Evolutionary conservation across 2,797 vertebrate species (phyloP), one percentile per base, ranked within the genome.

Genomic region (Clarias platycephalus): DNA sequence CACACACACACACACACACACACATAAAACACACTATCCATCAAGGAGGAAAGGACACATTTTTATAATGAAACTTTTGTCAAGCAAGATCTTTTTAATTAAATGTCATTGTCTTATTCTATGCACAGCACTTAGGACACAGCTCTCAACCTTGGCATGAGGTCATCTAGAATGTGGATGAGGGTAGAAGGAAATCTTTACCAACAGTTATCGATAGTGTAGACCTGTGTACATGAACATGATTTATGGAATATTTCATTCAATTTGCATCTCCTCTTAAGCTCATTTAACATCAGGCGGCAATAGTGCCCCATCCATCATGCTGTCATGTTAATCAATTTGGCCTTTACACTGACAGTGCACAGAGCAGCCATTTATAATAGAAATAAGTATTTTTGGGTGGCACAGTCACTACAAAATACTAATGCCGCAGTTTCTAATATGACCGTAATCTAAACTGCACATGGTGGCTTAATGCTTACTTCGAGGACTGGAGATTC

Each of bases 191-290:
- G 26, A 81, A 81, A 24, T 24, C 63, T 55, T 81, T 57, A 34
- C 9, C 49, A 68, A 9, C 28, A 0, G n/a, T 58, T 58, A 81
- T 58, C 57, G 49, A 70, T 58, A 37, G n/a, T 81, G 80, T 37
- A 34, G 49, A 37, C 70, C 31, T 18, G 18, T 26, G 49, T 57
- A 70, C 64, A 81, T 57, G 22, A 81, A 68, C 22, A 22, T 81
- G 64, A 81, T 81, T 81, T 26, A 70, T 81, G 80, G 13, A 70
- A 81, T 81, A 81, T 58, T 81, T 81, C 15, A 58, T 81, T 81
- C 62, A 37, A 81, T 81, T 81, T 70, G 53, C 28, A 81, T 13
- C 53, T 57, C 80, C 66, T 70, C 53, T 81, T 68, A 70, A 81
- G 66, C 80, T 66, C 49, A 55, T 81, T 81, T 81, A 58, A 81